These are phyloP conservation scores for Xylota segnis DNA, from an alignment of 2,888 invertebrate species.

Conservation along the genomic window DNA sequence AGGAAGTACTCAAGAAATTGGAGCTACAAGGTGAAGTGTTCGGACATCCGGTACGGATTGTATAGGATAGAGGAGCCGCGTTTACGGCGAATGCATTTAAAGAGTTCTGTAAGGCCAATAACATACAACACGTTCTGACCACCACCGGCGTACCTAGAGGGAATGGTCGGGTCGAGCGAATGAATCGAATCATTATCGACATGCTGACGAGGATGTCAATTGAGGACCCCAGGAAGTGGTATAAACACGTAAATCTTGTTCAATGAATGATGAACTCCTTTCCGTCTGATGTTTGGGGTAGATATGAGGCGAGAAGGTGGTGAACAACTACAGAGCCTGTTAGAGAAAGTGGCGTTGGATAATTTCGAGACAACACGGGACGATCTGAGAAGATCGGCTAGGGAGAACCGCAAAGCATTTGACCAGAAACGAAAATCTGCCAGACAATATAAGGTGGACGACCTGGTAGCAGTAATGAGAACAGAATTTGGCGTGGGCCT, in stretches of 20 bases:
- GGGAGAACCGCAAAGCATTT: constrained; percentile 37
- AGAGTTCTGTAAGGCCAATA: constrained; percentile 79
- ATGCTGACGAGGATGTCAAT: neutral
- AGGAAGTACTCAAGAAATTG: constrained; percentile 80
- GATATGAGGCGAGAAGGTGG: neutral
- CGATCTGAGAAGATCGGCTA: constrained; percentile 31
- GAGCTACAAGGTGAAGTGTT: constrained; percentile 78
- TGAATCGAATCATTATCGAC: constrained; percentile 78
- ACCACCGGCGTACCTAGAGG: constrained; percentile 79
- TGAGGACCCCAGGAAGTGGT: constrained; percentile 10
- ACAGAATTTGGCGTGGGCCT: too few relatives aligned
- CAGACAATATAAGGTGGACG: constrained; percentile 19
- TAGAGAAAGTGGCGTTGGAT: neutral
- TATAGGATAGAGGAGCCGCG: constrained; percentile 81
- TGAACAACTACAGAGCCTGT: neutral
- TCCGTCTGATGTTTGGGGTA: constrained; percentile 12
- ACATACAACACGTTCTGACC: constrained; percentile 79
- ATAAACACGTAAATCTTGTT: constrained; percentile 3
- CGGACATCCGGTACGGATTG: constrained; percentile 81
- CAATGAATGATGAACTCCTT: constrained; percentile 18
- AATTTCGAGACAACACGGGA: constrained; percentile 35
- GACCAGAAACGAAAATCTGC: constrained; percentile 27
- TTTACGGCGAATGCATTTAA: constrained; percentile 81
- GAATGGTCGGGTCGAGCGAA: constrained; percentile 81
- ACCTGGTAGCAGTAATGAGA: constrained; percentile 37